These are phyloP conservation scores for Gouania willdenowi DNA, from an alignment of 2,797 vertebrate species.

Conservation along the genomic window DNA sequence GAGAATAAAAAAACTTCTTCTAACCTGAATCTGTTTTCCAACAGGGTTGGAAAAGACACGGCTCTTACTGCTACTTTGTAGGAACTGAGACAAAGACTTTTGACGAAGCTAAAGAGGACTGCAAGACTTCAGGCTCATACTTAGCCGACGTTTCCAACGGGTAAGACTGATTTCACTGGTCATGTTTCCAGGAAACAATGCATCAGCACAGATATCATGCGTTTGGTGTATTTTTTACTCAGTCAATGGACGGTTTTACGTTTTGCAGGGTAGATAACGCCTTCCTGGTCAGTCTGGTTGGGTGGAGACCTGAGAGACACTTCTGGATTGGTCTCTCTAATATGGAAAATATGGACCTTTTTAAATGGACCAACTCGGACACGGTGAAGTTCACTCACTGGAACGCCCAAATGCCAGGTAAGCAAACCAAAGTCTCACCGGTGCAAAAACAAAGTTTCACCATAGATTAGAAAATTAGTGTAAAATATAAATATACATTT, in stretches of 20 bases:
- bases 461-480: too few species aligned
- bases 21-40: background rate
- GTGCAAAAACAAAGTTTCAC: too few species aligned
- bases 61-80: slow-evolving; percentile 87
- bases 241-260: too few species aligned
- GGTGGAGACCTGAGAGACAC: slow-evolving; percentile 82
- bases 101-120: slow-evolving; percentile 82
- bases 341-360: slow-evolving; percentile 71
- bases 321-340: slow-evolving; percentile 94
- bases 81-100: slow-evolving; percentile 81
- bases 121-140: slow-evolving; percentile 72
- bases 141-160: slow-evolving; percentile 84
- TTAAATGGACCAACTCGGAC: slow-evolving; percentile 79
- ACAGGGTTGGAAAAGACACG: slow-evolving; percentile 89
- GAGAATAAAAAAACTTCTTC: too few species aligned
- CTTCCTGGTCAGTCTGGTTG: slow-evolving; percentile 88
- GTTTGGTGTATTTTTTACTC: background rate
- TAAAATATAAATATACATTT: too few species aligned
- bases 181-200: too few species aligned
- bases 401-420: slow-evolving; percentile 90
- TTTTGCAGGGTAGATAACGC: slow-evolving; percentile 88
- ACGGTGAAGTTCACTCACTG: slow-evolving; percentile 86
- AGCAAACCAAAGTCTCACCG: too few species aligned
- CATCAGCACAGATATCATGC: too few species aligned
- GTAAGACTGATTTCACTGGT: slow-evolving; percentile 57